Evolutionary conservation across 2,797 vertebrate species (phyloP).

Genomic region (Eupleurogrammus muticus): DNA sequence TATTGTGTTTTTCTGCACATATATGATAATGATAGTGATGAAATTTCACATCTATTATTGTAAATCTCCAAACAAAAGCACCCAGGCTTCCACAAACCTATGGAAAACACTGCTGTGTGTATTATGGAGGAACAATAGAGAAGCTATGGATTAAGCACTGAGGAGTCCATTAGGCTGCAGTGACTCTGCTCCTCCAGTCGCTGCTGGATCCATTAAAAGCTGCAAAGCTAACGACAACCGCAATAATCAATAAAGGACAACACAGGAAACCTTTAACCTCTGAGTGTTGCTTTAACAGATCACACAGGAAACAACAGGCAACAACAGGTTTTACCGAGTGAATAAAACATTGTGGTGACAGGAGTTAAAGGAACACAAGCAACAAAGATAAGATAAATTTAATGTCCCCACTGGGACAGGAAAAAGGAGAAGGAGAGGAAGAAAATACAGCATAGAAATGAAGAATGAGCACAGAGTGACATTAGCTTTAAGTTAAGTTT

Average conservation of each 20-base stretch:
- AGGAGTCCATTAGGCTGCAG: background rate
- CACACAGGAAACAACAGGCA: constrained; percentile 10
- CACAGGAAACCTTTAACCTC: background rate
- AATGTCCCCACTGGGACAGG: background rate
- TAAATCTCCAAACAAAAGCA: too few species aligned
- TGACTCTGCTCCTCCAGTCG: too few species aligned
- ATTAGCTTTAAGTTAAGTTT: too few species aligned
- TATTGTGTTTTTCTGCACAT: too few species aligned
- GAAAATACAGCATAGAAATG: constrained; percentile 43
- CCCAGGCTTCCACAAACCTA: too few species aligned
- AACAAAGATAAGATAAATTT: constrained; percentile 2
- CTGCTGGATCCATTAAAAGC: too few species aligned
- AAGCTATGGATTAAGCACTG: background rate
- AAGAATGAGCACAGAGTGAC: constrained; percentile 17
- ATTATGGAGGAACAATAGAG: background rate
- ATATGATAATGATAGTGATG: too few species aligned
- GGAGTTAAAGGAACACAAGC: constrained; percentile 1
- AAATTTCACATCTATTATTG: too few species aligned
- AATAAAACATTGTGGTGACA: constrained; percentile 10
- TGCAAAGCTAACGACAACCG: background rate
- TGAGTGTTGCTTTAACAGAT: constrained; percentile 25
- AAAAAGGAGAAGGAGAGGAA: constrained; percentile 9
- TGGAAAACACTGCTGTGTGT: background rate
- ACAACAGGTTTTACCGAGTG: background rate
- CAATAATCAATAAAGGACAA: background rate